Evolutionary conservation across 2,113 vertebrate species (phyloP), one percentile per base, ranked within the genome.

Genomic region (Hypanus sabinus): DNA sequence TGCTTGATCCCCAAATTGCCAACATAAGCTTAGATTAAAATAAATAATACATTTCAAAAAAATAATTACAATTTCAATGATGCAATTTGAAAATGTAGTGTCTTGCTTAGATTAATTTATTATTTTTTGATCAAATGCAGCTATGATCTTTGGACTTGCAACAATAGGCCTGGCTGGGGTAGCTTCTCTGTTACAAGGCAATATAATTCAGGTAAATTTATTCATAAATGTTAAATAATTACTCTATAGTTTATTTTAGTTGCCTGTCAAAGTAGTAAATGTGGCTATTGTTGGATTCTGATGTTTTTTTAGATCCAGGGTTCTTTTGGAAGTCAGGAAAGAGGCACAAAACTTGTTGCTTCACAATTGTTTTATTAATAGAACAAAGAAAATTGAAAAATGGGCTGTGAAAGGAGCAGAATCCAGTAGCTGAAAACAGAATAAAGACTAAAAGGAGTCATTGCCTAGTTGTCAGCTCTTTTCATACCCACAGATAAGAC

Each of bases 101-200:
- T 55, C n/a, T 88, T 88, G 16, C 12, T 88, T 62, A 22, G 81
- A 57, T 57, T 65, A 62, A 88, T 88, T 30, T 88, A 88, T 88
- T 62, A 12, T n/a, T 88, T 57, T 88, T 30, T 88, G 85, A n/a
- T 62, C 55, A 88, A n/a, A 62, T 62, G 6, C 55, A 92, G 90
- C 68, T 5, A 92, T 92, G 90, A 73, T 73, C 46, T 73, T 92
- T 92, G 90, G 90, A 71, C 36, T 92, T 71, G 7, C 22, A 27
- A 92, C 90, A 71, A 73, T 92, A 46, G 90, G 90, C 68, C 22
- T 92, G 90, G 68, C 90, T 73, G 90, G 8, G 33, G 33, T 71
- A 27, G 65, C 68, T 36, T 92, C 90, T 71, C 20, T 92, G 65
- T 92, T 92, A 46, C 18, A 92, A 38, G 90, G 90, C 71, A 92